phyloP scores from a whole-genome alignment of 1,140 invertebrate genomes.

The Platorchestia sp. region DNA sequence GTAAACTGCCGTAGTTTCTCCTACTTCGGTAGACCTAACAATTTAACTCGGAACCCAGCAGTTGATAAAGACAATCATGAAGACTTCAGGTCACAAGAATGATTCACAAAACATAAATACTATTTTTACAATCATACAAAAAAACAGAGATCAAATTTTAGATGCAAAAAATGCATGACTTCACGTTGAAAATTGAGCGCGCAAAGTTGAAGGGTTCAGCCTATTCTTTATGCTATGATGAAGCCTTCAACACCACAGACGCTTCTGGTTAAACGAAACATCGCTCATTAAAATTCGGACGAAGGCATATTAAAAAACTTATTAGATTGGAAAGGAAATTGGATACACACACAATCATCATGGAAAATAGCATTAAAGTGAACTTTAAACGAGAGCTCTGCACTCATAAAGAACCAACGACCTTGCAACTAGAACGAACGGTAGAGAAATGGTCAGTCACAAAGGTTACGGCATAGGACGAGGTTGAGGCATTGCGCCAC shows the following conservation, averaged over 20 bases:
- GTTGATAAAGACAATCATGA: background rate
- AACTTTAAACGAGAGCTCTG: background rate
- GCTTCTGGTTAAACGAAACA: background rate
- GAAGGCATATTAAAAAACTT: background rate
- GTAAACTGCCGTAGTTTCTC: background rate
- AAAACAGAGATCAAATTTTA: background rate
- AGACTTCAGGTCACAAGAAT: background rate
- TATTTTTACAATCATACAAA: background rate
- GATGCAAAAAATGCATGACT: background rate
- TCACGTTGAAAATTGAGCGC: background rate
- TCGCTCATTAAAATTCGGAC: background rate
- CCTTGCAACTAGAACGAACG: background rate
- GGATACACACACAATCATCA: background rate
- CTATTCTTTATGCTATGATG: background rate
- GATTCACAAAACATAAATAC: background rate
- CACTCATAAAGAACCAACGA: background rate
- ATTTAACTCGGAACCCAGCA: background rate
- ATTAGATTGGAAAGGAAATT: background rate
- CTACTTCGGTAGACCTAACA: background rate
- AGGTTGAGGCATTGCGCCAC: background rate
- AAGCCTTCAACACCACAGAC: background rate
- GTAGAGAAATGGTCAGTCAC: background rate
- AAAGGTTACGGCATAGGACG: background rate
- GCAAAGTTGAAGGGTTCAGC: background rate
- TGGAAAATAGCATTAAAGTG: background rate